Evolutionary conservation across 2,888 invertebrate species (phyloP), one percentile per base, ranked within the genome.

Genomic region (Bimastos eiseni): DNA sequence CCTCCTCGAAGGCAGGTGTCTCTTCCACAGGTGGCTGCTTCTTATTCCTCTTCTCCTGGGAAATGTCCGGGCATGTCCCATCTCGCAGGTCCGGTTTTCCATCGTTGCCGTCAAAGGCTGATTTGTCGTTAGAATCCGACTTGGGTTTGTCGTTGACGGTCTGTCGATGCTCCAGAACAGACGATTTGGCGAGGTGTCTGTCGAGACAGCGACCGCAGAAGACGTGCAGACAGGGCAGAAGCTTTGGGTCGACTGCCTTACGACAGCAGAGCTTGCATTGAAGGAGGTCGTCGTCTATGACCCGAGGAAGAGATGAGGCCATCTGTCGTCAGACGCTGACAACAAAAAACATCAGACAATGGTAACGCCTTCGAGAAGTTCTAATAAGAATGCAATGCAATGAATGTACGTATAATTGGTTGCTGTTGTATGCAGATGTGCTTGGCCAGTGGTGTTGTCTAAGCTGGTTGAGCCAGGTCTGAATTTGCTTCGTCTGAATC

Each of bases 171-270:
- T 37, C 21, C 37, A 36, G 86, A 33, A 36, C 36, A 33, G 86
- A 86, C 21, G 37, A 4, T 30, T 33, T 34, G 86, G 55, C 37
- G 0, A 90, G 33, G 91, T 91, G 90, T n/a, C 34, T 83, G 83
- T 92, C 89, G 33, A 94, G 91, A 91, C 94, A 94, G 11, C 33
- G 34, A 19, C 84, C 90, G 91, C 94, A 94, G 91, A 93, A 94
- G 83, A 93, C 93, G 92, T 94, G 93, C 17, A 93, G 92, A 90
- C 93, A 93, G 6, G 92, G 91, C 30, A 93, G 91, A 33, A 93
- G 89, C 89, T 93, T 93, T 6, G 93, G 93, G 37, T 93, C 91
- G 41, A 92, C 90, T 89, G 92, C 93, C 0, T 93, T 91, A 13
- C 91, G 92, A 49, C 92, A 92, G 91, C 94, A 94, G 8, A 94